phyloP scores from a whole-genome alignment of 2,113 vertebrate species.

The Dipodomys stephensi region DNA sequence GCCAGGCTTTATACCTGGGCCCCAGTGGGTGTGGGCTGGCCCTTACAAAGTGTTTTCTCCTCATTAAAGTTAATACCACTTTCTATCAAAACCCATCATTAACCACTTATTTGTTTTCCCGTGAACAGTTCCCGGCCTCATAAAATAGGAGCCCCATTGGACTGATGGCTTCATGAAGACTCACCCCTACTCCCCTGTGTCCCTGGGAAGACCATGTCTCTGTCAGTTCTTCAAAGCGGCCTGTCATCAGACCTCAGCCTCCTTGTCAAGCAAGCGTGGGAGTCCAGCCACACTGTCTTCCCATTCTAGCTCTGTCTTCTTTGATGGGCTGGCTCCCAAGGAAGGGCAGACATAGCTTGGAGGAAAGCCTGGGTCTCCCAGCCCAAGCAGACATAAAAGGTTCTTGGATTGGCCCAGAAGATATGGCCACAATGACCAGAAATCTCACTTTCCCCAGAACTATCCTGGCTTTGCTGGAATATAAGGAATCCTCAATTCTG shows the following conservation, averaged over 20 bases:
- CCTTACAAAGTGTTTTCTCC: conserved; percentile 73
- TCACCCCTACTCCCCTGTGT: not conserved
- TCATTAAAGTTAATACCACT: conserved; percentile 81
- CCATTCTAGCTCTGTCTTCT: conserved; percentile 44
- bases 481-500: not conserved
- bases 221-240: conserved; percentile 77
- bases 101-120: conserved; percentile 74
- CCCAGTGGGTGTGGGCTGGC: conserved; percentile 73
- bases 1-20: conserved; percentile 68
- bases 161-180: not conserved
- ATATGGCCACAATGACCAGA: not conserved
- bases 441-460: not conserved
- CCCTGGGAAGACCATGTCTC: conserved; percentile 41
- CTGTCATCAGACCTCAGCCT: conserved; percentile 61
- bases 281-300: not conserved
- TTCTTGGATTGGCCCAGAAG: not conserved
- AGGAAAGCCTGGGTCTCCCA: not conserved
- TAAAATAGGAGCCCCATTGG: conserved; percentile 70
- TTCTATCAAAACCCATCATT: conserved; percentile 75
- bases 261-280: conserved; percentile 55
- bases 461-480: not conserved
- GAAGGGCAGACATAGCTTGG: not conserved
- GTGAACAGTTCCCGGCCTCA: conserved; percentile 32
- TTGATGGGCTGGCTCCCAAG: not conserved
- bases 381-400: not conserved